These are phyloP conservation scores for Bembecia ichneumoniformis DNA, from an alignment of 2,888 invertebrate species.

Conservation along the genomic window DNA sequence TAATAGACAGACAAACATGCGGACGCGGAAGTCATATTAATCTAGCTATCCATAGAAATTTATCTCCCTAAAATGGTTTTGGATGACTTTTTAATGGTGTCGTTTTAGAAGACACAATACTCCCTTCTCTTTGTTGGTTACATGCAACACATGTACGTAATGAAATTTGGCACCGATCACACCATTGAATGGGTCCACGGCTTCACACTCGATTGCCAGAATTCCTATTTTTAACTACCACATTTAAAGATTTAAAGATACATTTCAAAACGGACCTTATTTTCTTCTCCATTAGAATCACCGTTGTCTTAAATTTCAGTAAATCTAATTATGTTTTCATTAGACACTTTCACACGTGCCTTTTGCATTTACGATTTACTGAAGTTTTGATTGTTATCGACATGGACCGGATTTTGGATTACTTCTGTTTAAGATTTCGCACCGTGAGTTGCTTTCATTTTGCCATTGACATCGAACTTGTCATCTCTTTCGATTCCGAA, in stretches of 20 bases:
- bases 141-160: slow-evolving; percentile 17
- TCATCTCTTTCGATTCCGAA: not conserved
- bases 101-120: no score
- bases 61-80: no score
- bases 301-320: not conserved
- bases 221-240: slow-evolving; percentile 29
- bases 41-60: no score
- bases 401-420: slow-evolving; percentile 2
- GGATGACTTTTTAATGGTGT: no score
- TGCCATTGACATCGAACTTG: not conserved
- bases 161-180: slow-evolving; percentile 34
- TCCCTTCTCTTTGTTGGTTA: not conserved
- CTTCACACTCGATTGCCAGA: slow-evolving; percentile 24
- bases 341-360: slow-evolving; percentile 3
- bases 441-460: slow-evolving; percentile 2
- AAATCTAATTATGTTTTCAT: slow-evolving; percentile 1
- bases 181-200: slow-evolving; percentile 30
- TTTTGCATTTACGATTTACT: not conserved
- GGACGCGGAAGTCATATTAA: no score
- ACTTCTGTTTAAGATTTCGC: not conserved
- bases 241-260: slow-evolving; percentile 13
- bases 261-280: slow-evolving; percentile 5
- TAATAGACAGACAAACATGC: no score
- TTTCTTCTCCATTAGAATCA: not conserved
- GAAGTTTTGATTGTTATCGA: not conserved